Evolutionary conservation across 2,113 vertebrate species (phyloP).

Genomic region (Tragelaphus buxtoni): DNA sequence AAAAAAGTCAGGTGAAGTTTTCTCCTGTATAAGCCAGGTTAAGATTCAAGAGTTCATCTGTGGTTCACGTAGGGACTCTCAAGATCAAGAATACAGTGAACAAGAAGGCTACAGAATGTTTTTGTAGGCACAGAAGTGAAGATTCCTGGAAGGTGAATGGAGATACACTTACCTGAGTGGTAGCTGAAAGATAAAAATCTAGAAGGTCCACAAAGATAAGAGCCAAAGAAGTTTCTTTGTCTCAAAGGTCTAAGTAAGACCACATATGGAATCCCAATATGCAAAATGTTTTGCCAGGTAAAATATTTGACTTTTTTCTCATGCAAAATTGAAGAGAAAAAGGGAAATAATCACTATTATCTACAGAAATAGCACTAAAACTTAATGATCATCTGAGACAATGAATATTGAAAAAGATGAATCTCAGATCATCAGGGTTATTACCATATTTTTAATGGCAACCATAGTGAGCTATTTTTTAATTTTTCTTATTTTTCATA

Average conservation of each 20-base stretch:
- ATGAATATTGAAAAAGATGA: not conserved
- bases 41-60: not conserved
- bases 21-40: not conserved
- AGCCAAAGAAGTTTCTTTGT: not conserved
- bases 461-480: not conserved
- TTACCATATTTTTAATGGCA: not conserved
- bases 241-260: conserved; percentile 1
- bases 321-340: not conserved
- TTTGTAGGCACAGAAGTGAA: not conserved
- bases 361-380: not conserved
- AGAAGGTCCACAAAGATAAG: not conserved
- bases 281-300: not conserved
- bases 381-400: conserved; percentile 5
- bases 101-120: not conserved
- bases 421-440: not conserved
- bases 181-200: conserved; percentile 11
- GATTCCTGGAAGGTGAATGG: not conserved
- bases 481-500: not conserved
- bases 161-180: not conserved
- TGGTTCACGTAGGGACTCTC: not conserved
- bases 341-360: not conserved
- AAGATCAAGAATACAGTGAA: not conserved
- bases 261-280: not conserved
- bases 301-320: not conserved
- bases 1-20: not conserved